phyloP scores from a whole-genome alignment of 2,113 vertebrate genomes.

The Grammatotria lemairii region DNA sequence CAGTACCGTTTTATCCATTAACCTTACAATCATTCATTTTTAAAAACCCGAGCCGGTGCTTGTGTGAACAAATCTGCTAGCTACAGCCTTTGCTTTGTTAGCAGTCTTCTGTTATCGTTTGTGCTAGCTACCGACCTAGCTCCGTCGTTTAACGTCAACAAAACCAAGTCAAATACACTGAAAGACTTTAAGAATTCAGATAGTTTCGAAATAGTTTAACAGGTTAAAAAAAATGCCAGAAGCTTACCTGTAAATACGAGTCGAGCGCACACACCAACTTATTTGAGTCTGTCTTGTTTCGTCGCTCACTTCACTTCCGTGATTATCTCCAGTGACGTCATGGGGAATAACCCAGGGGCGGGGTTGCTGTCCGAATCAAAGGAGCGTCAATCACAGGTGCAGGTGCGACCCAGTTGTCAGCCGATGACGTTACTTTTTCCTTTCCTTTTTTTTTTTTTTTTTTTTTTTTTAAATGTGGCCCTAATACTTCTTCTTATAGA shows the following conservation, averaged over 20 bases:
- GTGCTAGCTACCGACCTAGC: conserved; percentile 17
- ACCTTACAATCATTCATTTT: neutral
- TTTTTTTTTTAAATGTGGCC: neutral
- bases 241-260: conserved; percentile 10
- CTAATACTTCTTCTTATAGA: neutral
- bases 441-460: accelerated
- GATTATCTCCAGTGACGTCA: conserved; percentile 20
- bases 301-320: conserved; percentile 54
- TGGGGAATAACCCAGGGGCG: neutral
- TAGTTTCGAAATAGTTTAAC: neutral
- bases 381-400: neutral
- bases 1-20: neutral
- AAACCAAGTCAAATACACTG: neutral
- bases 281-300: conserved; percentile 4
- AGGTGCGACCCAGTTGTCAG: neutral
- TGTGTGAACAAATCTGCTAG: neutral
- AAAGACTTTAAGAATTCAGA: accelerated
- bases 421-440: neutral
- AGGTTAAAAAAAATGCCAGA: neutral
- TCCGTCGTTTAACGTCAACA: neutral
- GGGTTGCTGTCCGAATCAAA: neutral
- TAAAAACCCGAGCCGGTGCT: neutral
- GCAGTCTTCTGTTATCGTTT: neutral
- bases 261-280: neutral
- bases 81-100: conserved; percentile 4